These are phyloP conservation scores for Tolmerus cingulatus DNA, from an alignment of 2,888 invertebrate species.

Conservation along the genomic window DNA sequence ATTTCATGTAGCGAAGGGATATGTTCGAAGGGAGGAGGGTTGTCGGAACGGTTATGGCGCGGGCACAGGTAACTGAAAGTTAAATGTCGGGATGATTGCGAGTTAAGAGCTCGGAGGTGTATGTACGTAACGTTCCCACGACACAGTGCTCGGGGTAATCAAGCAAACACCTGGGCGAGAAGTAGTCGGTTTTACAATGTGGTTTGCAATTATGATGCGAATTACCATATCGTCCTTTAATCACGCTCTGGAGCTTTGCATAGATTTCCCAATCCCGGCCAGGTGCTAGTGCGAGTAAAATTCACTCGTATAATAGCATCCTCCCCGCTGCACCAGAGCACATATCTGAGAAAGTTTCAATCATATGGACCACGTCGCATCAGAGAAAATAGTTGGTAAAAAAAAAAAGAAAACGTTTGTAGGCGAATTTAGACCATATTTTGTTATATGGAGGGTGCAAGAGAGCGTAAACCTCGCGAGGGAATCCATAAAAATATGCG, in stretches of 20 bases:
- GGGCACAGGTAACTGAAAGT: background rate
- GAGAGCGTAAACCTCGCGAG: background rate
- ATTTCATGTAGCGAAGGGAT: slow-evolving; percentile 1
- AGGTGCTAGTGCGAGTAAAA: background rate
- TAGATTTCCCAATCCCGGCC: background rate
- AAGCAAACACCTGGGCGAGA: background rate
- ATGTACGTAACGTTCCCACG: background rate
- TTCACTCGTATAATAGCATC: background rate
- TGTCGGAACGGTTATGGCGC: background rate
- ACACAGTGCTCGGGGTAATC: background rate
- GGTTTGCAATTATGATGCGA: background rate
- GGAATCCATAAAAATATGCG: background rate
- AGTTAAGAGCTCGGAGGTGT: slow-evolving; percentile 3
- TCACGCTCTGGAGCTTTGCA: background rate
- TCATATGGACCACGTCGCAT: background rate
- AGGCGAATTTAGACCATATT: background rate
- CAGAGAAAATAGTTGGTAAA: background rate
- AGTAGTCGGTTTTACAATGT: background rate
- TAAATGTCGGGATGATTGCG: slow-evolving; percentile 10
- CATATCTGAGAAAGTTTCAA: background rate
- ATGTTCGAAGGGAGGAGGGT: background rate
- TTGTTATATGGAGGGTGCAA: background rate
- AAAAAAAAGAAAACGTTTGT: background rate
- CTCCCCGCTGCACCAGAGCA: background rate
- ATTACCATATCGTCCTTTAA: background rate